Evolutionary conservation across 2,113 vertebrate species (phyloP).

Genomic region (Sinocyclocheilus grahami): DNA sequence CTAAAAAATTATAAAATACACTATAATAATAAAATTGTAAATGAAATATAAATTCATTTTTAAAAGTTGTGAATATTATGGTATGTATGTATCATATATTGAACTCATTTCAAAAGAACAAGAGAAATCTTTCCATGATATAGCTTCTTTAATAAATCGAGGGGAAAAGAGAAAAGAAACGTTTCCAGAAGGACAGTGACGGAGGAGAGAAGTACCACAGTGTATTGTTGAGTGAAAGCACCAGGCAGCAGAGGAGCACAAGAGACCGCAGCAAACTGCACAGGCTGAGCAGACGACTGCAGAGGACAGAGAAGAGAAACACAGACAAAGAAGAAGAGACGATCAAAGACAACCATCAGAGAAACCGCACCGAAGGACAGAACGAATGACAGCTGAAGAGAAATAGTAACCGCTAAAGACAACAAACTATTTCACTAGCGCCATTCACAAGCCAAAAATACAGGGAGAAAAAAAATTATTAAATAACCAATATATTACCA

Average conservation of each 20-base stretch:
- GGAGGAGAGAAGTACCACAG: constrained; percentile 86
- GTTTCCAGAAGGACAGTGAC: constrained; percentile 55
- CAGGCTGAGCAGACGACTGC: constrained; percentile 90
- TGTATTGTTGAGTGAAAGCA: constrained; percentile 92
- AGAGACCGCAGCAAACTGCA: constrained; percentile 88
- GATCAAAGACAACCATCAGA: too few species aligned
- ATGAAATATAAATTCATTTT: neutral
- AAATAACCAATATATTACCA: too few species aligned
- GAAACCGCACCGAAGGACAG: too few species aligned
- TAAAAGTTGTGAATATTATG: too few species aligned
- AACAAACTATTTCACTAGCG: too few species aligned
- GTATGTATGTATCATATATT: neutral
- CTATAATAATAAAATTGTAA: neutral
- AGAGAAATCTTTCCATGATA: neutral
- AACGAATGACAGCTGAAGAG: too few species aligned
- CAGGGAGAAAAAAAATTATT: too few species aligned
- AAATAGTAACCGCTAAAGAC: too few species aligned
- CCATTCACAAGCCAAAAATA: too few species aligned
- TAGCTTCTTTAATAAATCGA: neutral
- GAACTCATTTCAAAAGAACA: neutral
- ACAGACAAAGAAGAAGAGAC: neutral
- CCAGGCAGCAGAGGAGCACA: constrained; percentile 93
- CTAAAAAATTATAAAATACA: neutral
- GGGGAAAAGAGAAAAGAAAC: neutral
- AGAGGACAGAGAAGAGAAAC: constrained; percentile 69